Base-by-base conservation (phyloP, 1,140 invertebrate species). In the Trissolcus basalis region DNA sequence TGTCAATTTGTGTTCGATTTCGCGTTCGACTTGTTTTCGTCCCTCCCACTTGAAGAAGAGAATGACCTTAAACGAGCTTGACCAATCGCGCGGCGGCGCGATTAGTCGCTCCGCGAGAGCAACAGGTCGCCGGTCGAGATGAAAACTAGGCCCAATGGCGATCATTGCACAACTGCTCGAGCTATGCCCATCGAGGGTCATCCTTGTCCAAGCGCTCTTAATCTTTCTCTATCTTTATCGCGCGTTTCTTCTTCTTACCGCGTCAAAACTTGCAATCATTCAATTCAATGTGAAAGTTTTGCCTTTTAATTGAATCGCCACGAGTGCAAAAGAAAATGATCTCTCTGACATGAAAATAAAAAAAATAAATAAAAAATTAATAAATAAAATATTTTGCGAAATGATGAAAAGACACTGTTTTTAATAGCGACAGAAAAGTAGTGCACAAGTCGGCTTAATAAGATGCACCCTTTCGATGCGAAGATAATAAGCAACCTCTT, bases 41-140 rank as follows among this genome's bases (percentile, higher is more conserved):
- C 61, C 36, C n/a, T 50, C 48, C 48, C 44, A 51, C 76, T 54
- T 36, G 50, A 27, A 8, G 19, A 56, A 36, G 54, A 48, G 43
- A 39, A 64, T 73, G 55, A 61, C 44, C 50, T 65, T 77, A 65
- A 49, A 70, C 49, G 67, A 58, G 60, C 36, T 44, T 61, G 76
- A 41, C 74, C 76, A 79, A 82, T 82, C 77, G 77, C 45, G 9
- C 73, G 72, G 55, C 63, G 16, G 53, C 61, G 59, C 56, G 74
- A 80, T 82, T 77, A 77, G 65, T 54, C 10, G 50, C 50, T 39
- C 7, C 70, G 49, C 61, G 19, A 27, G 75, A 61, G 81, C 83
- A 85, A 85, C 83, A 85, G 82, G 82, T 85, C 82, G 84, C 78
- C 78, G 81, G 77, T 80, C 74, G 75, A 73, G 70, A 74, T 56